phyloP scores from a whole-genome alignment of 2,797 vertebrate genomes.

The Bryconaethiops microstoma region DNA sequence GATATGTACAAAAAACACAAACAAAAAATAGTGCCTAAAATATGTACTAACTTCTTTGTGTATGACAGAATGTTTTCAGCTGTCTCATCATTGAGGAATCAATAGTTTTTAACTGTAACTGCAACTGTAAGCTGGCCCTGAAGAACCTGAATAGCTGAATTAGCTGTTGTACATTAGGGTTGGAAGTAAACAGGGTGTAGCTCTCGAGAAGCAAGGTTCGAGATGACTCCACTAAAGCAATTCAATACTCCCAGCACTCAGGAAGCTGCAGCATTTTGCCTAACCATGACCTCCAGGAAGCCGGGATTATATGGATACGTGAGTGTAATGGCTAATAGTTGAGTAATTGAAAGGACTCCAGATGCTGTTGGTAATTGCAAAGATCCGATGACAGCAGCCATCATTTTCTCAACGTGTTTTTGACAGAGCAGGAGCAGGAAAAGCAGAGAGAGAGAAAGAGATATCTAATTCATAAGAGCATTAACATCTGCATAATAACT shows the following conservation, averaged over 20 bases:
- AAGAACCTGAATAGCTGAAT: background rate
- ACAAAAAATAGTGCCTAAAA: too few species aligned
- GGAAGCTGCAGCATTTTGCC: background rate
- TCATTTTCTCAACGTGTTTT: background rate
- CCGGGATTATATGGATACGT: background rate
- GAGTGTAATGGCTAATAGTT: background rate
- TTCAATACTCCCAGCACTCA: background rate
- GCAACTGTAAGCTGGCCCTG: too few species aligned
- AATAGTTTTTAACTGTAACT: background rate
- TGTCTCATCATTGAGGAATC: background rate
- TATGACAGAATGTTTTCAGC: background rate
- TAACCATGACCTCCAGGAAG: constrained; percentile 1
- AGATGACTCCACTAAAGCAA: background rate
- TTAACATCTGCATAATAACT: constrained; percentile 11
- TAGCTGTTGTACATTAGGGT: background rate
- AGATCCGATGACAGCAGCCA: background rate
- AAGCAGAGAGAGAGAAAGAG: background rate
- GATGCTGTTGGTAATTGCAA: constrained; percentile 13
- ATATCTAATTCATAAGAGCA: background rate
- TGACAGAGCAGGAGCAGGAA: constrained; percentile 7
- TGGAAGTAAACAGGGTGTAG: background rate
- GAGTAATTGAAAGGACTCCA: constrained; percentile 17
- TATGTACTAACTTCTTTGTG: too few species aligned
- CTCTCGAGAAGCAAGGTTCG: background rate
- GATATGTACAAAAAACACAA: too few species aligned